Percentiles rank a stretch among this genome's conserved stretches.
Evolutionary conservation across 2,113 vertebrate genomes (phyloP).

Genomic region (Zapornia atra): DNA sequence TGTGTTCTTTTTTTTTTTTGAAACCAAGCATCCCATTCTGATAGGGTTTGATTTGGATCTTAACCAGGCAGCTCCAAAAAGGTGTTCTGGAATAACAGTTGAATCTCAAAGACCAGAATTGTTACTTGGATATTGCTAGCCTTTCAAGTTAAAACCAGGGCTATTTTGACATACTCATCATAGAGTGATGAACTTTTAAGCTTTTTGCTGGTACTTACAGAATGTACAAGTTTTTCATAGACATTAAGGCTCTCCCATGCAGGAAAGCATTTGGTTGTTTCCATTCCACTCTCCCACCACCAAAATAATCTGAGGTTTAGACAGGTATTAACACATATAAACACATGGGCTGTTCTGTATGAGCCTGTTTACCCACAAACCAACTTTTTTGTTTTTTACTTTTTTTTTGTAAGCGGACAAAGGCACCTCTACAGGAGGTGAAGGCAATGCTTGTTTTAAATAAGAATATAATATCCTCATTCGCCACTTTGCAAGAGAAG

Average conservation of each 20-base stretch:
- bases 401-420: neutral
- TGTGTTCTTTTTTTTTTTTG: neutral
- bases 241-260: too few species aligned
- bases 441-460: neutral
- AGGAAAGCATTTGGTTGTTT: neutral
- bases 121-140: neutral
- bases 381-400: neutral
- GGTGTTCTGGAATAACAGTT: neutral
- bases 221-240: neutral
- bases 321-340: neutral
- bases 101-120: neutral
- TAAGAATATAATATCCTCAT: neutral
- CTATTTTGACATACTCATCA: rapidly evolving
- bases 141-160: neutral
- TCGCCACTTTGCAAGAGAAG: neutral
- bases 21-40: neutral
- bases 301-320: neutral
- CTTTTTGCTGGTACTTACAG: neutral
- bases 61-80: neutral
- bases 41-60: neutral
- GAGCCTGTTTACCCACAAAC: neutral
- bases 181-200: neutral
- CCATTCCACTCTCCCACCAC: neutral
- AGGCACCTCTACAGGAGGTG: neutral
- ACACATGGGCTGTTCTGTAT: neutral